Base-by-base conservation (phyloP, 2,113 vertebrate genomes). In the Collichthys lucidus region DNA sequence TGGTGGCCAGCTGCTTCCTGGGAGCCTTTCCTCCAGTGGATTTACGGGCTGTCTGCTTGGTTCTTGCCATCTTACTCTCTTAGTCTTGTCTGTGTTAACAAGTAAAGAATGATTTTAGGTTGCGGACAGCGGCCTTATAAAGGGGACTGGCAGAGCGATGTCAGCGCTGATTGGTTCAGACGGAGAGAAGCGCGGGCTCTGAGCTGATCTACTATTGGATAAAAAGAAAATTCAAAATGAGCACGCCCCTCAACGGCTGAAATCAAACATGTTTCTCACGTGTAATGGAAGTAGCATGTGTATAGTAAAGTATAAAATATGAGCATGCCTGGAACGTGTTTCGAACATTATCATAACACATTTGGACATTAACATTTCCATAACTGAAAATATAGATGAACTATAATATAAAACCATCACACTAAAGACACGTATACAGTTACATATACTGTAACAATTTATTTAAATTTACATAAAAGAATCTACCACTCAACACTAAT, bases 1-100 rank as follows among this genome's bases (percentile, higher is more conserved):
- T 84, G 26, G 82, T 84, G 2, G 82, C 82, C 8, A 84, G 82
- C 82, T 84, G 82, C 71, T 75, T 77, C 20, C 72, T 22, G 31
- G 72, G 72, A 4, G 72, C 72, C 12, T 74, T 74, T 3, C 75
- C 75, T 40, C 75, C 75, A 6, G 75, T 78, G 20, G 75, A 78
- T 0, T 78, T 78, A 50, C 75, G 75, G 20, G 75, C 75, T 3
- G 75, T 78, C 26, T 78, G 75, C 64, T 78, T 78, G 53, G 75
- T 78, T 61, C 75, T 68, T 1, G 75, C 75, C 75, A 78, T 78
- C 3, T 6, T n/a, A 8, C 0, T 4, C 4, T 46, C 0, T 46
- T 46, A 2, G 16, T 49, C 16, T 49, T 10, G 19, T 10, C 50
- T 53, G 50, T 1, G 3, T 53, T n/a, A 20, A n/a, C 50, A 11